Evolutionary conservation across 1,140 invertebrate species (phyloP).

Genomic region (Helicoverpa armigera): DNA sequence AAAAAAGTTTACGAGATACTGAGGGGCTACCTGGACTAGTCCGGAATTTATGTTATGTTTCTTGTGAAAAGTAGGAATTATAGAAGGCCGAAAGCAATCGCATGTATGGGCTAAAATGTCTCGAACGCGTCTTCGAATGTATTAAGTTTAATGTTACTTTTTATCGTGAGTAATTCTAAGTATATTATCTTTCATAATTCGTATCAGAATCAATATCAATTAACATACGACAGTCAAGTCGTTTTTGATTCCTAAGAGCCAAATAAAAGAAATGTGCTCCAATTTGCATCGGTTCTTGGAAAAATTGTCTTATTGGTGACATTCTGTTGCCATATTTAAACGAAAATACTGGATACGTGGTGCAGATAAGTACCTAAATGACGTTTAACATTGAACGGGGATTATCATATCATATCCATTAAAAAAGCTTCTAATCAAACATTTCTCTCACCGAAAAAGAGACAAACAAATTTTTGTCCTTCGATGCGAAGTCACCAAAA

Average conservation of each 20-base stretch:
- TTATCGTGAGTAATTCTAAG: too few species aligned
- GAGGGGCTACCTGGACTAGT: slow-evolving; percentile 24
- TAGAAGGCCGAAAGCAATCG: background rate
- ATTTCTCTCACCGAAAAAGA: background rate
- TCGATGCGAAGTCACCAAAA: background rate
- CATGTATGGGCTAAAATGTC: background rate
- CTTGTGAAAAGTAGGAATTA: slow-evolving; percentile 27
- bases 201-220: too few species aligned
- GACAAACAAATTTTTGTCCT: slow-evolving; percentile 6
- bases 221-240: background rate
- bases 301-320: slow-evolving; percentile 23
- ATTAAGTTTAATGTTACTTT: too few species aligned
- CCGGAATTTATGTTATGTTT: slow-evolving; percentile 36
- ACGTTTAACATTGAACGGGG: background rate
- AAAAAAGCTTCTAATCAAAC: too few species aligned
- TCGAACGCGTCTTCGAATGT: too few species aligned
- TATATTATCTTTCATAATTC: too few species aligned
- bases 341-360: background rate
- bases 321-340: slow-evolving; percentile 11
- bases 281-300: slow-evolving; percentile 1
- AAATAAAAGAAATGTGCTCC: slow-evolving; percentile 1
- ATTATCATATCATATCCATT: background rate
- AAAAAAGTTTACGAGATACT: slow-evolving; percentile 45
- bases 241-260: background rate
- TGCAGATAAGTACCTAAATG: background rate